Evolutionary conservation across 2,113 vertebrate genomes (phyloP).

Genomic region (Meleagris gallopavo): DNA sequence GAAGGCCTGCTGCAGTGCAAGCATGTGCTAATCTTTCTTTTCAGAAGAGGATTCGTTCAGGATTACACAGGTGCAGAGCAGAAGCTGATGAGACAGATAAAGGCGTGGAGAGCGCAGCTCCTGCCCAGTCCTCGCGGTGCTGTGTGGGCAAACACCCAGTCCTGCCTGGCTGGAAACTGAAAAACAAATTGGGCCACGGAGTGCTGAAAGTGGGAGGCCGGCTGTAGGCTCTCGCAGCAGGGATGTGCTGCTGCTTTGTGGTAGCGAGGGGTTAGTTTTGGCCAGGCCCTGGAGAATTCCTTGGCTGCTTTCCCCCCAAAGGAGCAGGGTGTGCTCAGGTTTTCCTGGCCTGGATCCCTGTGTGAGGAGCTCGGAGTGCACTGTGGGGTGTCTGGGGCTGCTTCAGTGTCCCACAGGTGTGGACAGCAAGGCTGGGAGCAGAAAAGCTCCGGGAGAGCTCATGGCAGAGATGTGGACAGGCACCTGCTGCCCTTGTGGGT

Average conservation of each 20-base stretch:
- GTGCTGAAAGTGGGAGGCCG: neutral
- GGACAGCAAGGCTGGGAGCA: neutral
- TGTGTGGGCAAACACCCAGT: neutral
- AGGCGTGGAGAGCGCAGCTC: rapidly evolving
- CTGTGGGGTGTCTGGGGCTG: rapidly evolving
- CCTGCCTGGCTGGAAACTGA: neutral
- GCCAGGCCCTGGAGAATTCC: neutral
- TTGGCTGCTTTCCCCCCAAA: neutral
- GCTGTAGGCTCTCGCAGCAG: rapidly evolving
- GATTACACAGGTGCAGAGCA: neutral
- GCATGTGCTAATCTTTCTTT: neutral
- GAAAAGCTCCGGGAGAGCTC: rapidly evolving
- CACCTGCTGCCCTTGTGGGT: neutral
- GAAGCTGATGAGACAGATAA: neutral
- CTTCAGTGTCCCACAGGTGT: rapidly evolving
- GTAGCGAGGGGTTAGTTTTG: rapidly evolving
- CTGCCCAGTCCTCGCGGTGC: neutral
- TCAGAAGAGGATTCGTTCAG: neutral
- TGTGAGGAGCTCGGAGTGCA: rapidly evolving
- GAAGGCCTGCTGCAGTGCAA: neutral
- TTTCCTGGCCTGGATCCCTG: neutral
- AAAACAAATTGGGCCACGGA: rapidly evolving
- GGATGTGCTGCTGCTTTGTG: neutral
- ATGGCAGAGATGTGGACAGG: neutral
- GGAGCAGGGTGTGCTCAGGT: neutral